Evolutionary conservation across 2,113 vertebrate species (phyloP), one percentile per base, ranked within the genome.

Genomic region (Pangasianodon hypophthalmus): DNA sequence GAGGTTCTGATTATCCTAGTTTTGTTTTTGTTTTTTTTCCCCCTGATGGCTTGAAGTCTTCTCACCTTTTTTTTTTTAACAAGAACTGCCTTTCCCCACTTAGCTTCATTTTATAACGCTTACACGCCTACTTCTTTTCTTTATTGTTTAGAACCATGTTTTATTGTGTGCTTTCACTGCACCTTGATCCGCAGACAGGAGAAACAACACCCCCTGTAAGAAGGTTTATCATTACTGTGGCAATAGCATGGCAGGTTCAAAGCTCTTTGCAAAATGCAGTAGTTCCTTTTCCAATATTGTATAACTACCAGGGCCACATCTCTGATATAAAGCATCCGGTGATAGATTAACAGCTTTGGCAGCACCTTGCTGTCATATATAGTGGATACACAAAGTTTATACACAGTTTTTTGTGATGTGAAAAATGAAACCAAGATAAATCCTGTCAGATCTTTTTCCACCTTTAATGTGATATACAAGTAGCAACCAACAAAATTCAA

Each of bases 141-240:
- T 16, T 29, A 29, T 50, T 29, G 54, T 48, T 9, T 9, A 14
- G 1, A 19, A 48, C 75, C 29, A 14, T 37, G 2, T 9, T 32
- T 50, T 52, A 50, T 52, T 52, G 41, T 50, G 54, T 52, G 48
- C 50, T 26, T 71, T 71, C 24, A 56, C 64, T 67, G 37, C 7
- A 41, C 48, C 80, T 46, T 73, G 11, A 21, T 84, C 80, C 37
- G 1, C 10, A 84, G 85, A 54, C 37, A 21, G 19, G 1, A 26
- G 50, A 62, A 52, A 54, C 26, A 6, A 21, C 16, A 7, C 52
- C 60, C 29, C 7, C 1, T 75, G 6, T 62, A 19, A 67, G 24
- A 89, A 73, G 71, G 71, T 91, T 90, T 73, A 75, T 54, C 75
- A n/a, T 86, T 86, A 50, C 62, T 37, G 73, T 46, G 2, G 10